These are phyloP conservation scores for Oreochromis spilurus DNA, from an alignment of 2,113 vertebrate species.

Conservation along the genomic window DNA sequence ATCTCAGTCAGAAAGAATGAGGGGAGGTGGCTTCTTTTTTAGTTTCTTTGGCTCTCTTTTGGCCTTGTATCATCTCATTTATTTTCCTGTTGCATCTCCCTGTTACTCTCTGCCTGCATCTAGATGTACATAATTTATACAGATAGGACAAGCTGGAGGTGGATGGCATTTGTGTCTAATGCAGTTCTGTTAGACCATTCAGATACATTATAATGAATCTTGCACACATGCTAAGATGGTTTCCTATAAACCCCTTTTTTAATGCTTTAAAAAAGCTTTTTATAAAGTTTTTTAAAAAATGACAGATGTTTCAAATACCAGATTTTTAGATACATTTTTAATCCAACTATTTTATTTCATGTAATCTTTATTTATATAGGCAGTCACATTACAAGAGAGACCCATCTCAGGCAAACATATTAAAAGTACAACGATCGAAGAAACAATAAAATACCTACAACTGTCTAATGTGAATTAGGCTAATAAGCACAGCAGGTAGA, in stretches of 20 bases:
- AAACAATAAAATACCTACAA: background rate
- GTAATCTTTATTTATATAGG: background rate
- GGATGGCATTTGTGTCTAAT: background rate
- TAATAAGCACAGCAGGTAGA: background rate
- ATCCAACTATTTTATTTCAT: background rate
- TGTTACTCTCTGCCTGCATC: background rate
- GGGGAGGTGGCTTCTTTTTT: background rate
- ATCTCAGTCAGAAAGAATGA: background rate
- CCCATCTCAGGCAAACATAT: background rate
- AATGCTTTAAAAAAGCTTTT: background rate
- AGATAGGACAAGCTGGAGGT: background rate
- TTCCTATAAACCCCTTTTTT: background rate
- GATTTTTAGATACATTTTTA: background rate
- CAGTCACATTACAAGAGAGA: background rate
- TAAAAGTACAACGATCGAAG: background rate
- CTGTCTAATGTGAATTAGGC: background rate
- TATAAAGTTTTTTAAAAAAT: background rate
- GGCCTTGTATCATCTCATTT: background rate
- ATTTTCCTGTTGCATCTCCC: background rate
- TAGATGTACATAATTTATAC: conserved; percentile 4
- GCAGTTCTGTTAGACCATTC: background rate
- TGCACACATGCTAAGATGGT: background rate
- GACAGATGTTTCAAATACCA: background rate
- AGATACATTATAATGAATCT: background rate
- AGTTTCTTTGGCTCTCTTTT: background rate